Conservation (phyloP, 30 jellyfish, hydroid and myxozoan species). For the Hydractinia symbiolongicarpus region DNA sequence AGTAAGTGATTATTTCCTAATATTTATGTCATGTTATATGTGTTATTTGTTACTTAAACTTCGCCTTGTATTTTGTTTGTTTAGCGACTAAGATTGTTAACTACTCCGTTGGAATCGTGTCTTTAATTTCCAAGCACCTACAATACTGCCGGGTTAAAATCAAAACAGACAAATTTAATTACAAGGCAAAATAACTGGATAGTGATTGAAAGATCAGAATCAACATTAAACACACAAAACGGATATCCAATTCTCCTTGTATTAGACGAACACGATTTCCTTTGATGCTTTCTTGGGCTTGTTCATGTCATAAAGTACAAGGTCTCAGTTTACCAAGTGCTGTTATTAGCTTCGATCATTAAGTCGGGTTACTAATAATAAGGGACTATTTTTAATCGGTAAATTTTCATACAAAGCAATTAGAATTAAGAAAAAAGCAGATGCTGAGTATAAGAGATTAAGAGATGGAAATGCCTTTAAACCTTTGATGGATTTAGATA, state of each 20-base stretch:
- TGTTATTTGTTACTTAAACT: too few species aligned
- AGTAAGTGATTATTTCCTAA: too few species aligned
- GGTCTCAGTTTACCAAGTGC: conserved; percentile 23
- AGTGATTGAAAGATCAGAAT: not conserved
- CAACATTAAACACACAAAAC: not conserved
- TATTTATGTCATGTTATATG: too few species aligned
- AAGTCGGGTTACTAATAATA: conserved; percentile 20
- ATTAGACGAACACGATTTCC: conserved; percentile 35
- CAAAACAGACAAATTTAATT: not conserved
- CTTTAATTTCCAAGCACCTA: conserved; percentile 16
- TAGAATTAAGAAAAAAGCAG: conserved; percentile 5
- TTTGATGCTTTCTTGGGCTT: conserved; percentile 32
- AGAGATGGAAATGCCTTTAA: not conserved
- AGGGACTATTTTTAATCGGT: conserved; percentile 15
- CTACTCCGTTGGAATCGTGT: too few species aligned
- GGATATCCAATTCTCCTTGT: not conserved
- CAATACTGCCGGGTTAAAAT: conserved; percentile 11
- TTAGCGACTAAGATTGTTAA: too few species aligned
- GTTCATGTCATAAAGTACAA: conserved; percentile 33
- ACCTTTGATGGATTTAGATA: not conserved
- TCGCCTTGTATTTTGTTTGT: too few species aligned
- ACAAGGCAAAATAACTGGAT: not conserved
- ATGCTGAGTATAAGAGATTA: not conserved
- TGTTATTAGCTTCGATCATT: conserved; percentile 34
- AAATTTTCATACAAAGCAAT: not conserved